Percentiles rank a stretch among this genome's conserved stretches.
These are phyloP conservation scores for Lepus townsendii DNA, from an alignment of 2,797 vertebrate genomes.

Conservation along the genomic window DNA sequence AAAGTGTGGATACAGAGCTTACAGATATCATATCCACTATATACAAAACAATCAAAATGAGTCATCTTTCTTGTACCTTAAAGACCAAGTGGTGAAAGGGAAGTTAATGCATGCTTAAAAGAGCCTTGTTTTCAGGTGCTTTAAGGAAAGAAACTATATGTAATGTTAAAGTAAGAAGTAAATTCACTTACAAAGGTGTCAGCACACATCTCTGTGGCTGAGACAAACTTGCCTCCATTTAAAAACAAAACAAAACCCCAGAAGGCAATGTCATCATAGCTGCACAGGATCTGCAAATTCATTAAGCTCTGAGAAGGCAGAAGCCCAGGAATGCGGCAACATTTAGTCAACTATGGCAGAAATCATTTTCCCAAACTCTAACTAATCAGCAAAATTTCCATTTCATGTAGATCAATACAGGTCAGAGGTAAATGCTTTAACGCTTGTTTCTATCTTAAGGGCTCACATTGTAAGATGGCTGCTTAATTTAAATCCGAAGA, in stretches of 20 bases:
- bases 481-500: constrained; percentile 32
- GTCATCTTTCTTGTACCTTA: constrained; percentile 59
- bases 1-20: constrained; percentile 27
- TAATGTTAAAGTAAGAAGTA: constrained; percentile 48
- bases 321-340: constrained; percentile 12
- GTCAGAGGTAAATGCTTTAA: not conserved
- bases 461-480: not conserved
- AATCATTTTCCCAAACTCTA: constrained; percentile 56
- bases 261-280: constrained; percentile 48
- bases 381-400: constrained; percentile 63
- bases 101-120: constrained; percentile 40
- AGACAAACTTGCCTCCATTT: constrained; percentile 3
- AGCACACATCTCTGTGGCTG: not conserved
- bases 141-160: constrained; percentile 44
- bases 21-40: constrained; percentile 28
- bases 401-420: constrained; percentile 48
- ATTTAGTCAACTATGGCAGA: constrained; percentile 33
- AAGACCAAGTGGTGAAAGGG: constrained; percentile 66
- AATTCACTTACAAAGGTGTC: constrained; percentile 42
- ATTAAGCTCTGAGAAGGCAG: constrained; percentile 53
- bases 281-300: constrained; percentile 6
- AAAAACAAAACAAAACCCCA: constrained; percentile 49
- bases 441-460: constrained; percentile 61
- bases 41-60: constrained; percentile 69
- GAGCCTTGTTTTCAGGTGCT: not conserved